Base-by-base conservation (phyloP, 2,888 invertebrate species). In the Drosophila tripunctata region DNA sequence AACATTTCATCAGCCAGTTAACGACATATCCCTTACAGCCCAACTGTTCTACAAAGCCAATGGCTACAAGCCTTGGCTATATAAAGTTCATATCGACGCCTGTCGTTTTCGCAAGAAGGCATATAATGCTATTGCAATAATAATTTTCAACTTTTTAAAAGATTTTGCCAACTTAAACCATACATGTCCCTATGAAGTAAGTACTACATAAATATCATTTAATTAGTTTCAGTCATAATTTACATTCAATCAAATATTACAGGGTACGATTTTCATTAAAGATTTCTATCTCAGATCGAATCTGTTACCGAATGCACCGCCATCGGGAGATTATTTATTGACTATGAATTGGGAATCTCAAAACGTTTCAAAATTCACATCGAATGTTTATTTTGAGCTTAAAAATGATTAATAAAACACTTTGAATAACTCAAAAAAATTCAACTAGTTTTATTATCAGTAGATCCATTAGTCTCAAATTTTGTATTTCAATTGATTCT, bases 21-120 rank as follows among this genome's bases (percentile, higher is more conserved):
- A n/a, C n/a, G n/a, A n/a, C 10, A 10, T 27, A 4, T 10, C 10
- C 6, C 27, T n/a, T n/a, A 27, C 3, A 10, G 2, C 3, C 1
- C 30, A 58, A 43, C 0, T 50, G 1, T 36, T 43, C 1, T 21
- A 58, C 14, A 51, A 22, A 21, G 50, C 36, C 0, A 60, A 17
- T 17, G 51, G 38, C 3, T 60, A 31, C 19, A 51, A 51, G 31
- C 44, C 51, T 2, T 48, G 38, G 31, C 30, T 48, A 1, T 31
- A 14, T 0, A 50, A 50, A 1, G 2, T 6, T 2, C 8, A n/a
- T 4, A 1, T 40, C 12, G 40, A 56, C 8, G 15, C 12, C n/a
- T 57, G 57, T 14, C 22, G 24, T 27, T 58, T 58, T 35, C 4
- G 50, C 0, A 33, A 21, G 2, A 24, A 14, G 5, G 1, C 10